Conservation (phyloP, 2,797 vertebrate species). For the Thunnus albacares region DNA sequence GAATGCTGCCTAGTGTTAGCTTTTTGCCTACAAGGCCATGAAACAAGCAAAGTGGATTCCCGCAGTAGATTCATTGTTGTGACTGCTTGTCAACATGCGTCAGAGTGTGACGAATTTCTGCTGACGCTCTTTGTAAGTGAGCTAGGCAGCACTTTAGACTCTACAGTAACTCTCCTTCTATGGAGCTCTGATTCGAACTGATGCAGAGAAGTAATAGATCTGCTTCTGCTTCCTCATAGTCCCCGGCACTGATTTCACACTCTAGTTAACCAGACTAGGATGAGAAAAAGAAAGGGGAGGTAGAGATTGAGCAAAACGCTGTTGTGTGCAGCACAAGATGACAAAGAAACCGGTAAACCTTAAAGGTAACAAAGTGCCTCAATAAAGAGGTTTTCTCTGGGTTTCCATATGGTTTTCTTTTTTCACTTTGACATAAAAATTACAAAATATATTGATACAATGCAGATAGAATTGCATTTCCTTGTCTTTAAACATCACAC, state of each 20-base stretch:
- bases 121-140: constrained; percentile 30
- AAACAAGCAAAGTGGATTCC: constrained; percentile 9
- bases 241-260: constrained; percentile 67
- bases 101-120: constrained; percentile 39
- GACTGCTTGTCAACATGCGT: constrained; percentile 32
- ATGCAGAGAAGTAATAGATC: constrained; percentile 45
- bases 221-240: constrained; percentile 36
- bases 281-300: constrained; percentile 15
- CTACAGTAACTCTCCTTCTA: constrained; percentile 22
- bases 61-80: constrained; percentile 10
- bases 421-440: not conserved
- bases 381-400: not conserved
- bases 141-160: constrained; percentile 17
- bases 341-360: not conserved
- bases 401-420: not conserved
- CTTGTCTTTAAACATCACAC: not conserved
- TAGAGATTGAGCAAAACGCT: not conserved
- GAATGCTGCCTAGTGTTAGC: not conserved
- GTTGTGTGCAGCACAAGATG: constrained; percentile 4
- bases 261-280: constrained; percentile 56
- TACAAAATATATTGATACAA: not conserved
- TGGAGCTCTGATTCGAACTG: constrained; percentile 24
- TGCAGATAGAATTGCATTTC: not conserved
- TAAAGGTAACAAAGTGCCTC: not conserved
- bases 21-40: constrained; percentile 15